These are phyloP conservation scores for Cyprinodon diabolis DNA, from an alignment of 2,797 vertebrate species.

Conservation along the genomic window DNA sequence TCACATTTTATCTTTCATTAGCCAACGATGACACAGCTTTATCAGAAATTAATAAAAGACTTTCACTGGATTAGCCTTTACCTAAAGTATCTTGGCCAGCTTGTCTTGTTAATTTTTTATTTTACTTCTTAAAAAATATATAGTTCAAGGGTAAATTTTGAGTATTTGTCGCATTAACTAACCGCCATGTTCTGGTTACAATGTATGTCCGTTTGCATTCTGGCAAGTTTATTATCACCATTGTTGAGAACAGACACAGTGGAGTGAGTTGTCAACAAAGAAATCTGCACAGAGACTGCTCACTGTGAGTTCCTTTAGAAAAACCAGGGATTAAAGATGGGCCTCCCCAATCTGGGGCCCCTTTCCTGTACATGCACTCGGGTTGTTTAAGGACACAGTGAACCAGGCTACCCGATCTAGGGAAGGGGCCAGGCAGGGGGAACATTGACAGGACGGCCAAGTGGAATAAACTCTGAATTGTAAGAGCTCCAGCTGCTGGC, in stretches of 20 bases:
- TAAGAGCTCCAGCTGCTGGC: slow-evolving; percentile 68
- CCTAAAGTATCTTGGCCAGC: slow-evolving; percentile 9
- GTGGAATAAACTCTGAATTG: slow-evolving; percentile 77
- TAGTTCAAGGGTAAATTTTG: background rate
- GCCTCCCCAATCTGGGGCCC: slow-evolving; percentile 80
- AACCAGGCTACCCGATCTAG: slow-evolving; percentile 84
- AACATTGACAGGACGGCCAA: slow-evolving; percentile 75
- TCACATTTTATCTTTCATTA: slow-evolving; percentile 18
- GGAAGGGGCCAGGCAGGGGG: slow-evolving; percentile 80
- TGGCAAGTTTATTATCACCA: slow-evolving; percentile 4
- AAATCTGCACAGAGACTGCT: slow-evolving; percentile 49
- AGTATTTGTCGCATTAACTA: slow-evolving; percentile 3
- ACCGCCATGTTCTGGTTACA: too few species aligned
- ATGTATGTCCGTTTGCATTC: background rate
- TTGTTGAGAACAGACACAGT: slow-evolving; percentile 5
- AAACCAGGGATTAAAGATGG: slow-evolving; percentile 70
- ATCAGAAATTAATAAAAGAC: slow-evolving; percentile 17
- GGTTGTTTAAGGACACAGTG: slow-evolving; percentile 87
- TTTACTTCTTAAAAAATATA: background rate
- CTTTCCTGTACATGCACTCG: slow-evolving; percentile 82
- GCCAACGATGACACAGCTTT: slow-evolving; percentile 18
- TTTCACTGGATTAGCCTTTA: background rate
- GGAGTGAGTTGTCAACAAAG: slow-evolving; percentile 29
- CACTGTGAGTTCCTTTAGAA: slow-evolving; percentile 51
- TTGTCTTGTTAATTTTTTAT: background rate